Evolutionary conservation across 2,888 invertebrate genomes (phyloP), one percentile per base, ranked within the genome.

Genomic region (Melolontha melolontha): DNA sequence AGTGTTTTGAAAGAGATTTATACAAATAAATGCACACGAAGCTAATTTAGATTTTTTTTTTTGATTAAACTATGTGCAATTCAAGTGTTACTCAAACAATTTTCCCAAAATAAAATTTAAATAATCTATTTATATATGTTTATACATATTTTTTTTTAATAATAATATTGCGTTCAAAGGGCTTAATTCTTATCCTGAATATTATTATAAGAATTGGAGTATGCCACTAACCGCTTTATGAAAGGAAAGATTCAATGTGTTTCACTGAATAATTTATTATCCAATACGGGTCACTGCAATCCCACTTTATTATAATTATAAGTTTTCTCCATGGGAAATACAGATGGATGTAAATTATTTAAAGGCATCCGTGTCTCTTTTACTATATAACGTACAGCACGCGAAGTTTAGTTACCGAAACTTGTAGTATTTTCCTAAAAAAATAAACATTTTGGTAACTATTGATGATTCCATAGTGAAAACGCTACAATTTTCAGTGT

Each of bases 331-430:
- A 71, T 75, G 76, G 75, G 76, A 76, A 75, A 67, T 71, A 71
- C 76, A 76, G 76, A 76, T 76, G 76, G 70, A 57, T 66, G 66
- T 76, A 68, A 71, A 76, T 75, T 75, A 76, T 76, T 76, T 64
- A 74, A 67, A 66, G 27, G 64, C 51, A 62, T 27, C 40, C 68
- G 66, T 70, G 67, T 71, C 68, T 34, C 34, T 68, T 62, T 65
- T 72, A 64, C 66, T 70, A 68, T 71, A 69, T 63, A 67, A 52
- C 57, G 41, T 66, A 17, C 64, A 55, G 59, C 74, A 74, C 74
- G 74, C 74, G 67, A 72, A 66, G 67, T 59, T 71, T 40, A 68
- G 69, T 69, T 71, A 69, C 69, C 71, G 57, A 72, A 71, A 67
- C 51, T 69, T 34, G 22, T 29, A 34, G 29, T 52, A 52, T 52